Evolutionary conservation across 2,888 invertebrate species (phyloP), one percentile per base, ranked within the genome.

Genomic region (Buathra laborator): DNA sequence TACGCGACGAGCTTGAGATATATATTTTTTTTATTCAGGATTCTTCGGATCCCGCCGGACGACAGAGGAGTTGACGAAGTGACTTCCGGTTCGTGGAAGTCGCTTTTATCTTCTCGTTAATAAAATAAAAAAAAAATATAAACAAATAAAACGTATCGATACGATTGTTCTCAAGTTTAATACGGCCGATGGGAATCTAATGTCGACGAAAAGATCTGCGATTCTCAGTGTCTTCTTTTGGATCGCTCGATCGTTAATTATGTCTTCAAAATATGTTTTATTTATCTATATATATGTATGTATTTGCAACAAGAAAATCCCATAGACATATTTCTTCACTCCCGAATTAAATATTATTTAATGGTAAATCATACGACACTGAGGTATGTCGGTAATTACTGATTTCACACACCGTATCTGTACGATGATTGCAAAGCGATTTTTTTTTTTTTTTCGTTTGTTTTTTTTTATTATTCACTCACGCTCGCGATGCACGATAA

Each of bases 171-270:
- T 68, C 14, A 5, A 12, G 1, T 29, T 46, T 10, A 14, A n/a
- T 29, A n/a, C n/a, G 51, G n/a, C n/a, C 14, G 51, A 16, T 14
- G 51, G 1, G 51, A 51, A 16, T 14, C n/a, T 51, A 51, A n/a
- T 51, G 32, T 12, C 29, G 1, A 19, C 29, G 5, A 19, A 19
- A 32, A 24, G 62, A 74, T 46, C 64, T 29, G 37, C 62, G 75
- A 75, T 75, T 29, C 71, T 81, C 81, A 77, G 81, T 77, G 72
- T 62, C 77, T 77, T 84, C 32, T 48, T 51, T 76, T 59, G 48
- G 62, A 83, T 75, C 83, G 78, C 62, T 79, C 75, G 79, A 79
- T 76, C 81, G 81, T 76, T 76, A 71, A 37, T 71, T 76, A 62
- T 81, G 81, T 71, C 76, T 76, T 81, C 64, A 19, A 46, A 64